phyloP scores from a whole-genome alignment of 2,113 vertebrate species.

The Struthio camelus region DNA sequence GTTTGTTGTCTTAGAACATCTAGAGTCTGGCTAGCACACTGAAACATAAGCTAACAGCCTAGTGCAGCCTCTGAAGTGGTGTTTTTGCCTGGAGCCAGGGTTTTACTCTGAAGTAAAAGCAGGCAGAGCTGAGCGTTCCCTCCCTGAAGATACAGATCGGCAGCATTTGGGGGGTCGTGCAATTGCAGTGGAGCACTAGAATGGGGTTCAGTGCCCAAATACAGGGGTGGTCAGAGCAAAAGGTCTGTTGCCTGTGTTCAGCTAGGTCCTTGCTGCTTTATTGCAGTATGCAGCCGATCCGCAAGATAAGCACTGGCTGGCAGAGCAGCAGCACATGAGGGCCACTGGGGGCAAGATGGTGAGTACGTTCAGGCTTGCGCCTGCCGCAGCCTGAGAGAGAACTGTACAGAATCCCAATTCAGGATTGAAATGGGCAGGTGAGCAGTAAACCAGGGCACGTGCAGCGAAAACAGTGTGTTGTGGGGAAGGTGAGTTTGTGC shows the following conservation, averaged over 20 bases:
- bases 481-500: not conserved
- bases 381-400: not conserved
- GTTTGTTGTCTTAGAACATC: fast-evolving
- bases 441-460: not conserved
- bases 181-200: not conserved
- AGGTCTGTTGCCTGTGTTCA: not conserved
- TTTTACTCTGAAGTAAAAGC: not conserved
- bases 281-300: conserved; percentile 94
- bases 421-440: not conserved
- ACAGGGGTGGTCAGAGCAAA: not conserved
- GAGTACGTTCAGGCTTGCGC: conserved; percentile 41
- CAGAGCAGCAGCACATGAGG: conserved; percentile 96
- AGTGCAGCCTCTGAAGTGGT: fast-evolving
- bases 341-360: conserved; percentile 99
- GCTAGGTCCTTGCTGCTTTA: conserved; percentile 32
- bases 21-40: not conserved
- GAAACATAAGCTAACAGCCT: fast-evolving
- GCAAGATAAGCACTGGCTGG: conserved; percentile 98
- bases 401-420: not conserved
- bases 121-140: not conserved
- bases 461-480: not conserved
- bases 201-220: fast-evolving
- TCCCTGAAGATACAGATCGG: not conserved
- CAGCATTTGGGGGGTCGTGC: fast-evolving
- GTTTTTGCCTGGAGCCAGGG: not conserved